These are phyloP conservation scores for Dolichomitus sp. DNA, from an alignment of 2,888 invertebrate species.

Conservation along the genomic window DNA sequence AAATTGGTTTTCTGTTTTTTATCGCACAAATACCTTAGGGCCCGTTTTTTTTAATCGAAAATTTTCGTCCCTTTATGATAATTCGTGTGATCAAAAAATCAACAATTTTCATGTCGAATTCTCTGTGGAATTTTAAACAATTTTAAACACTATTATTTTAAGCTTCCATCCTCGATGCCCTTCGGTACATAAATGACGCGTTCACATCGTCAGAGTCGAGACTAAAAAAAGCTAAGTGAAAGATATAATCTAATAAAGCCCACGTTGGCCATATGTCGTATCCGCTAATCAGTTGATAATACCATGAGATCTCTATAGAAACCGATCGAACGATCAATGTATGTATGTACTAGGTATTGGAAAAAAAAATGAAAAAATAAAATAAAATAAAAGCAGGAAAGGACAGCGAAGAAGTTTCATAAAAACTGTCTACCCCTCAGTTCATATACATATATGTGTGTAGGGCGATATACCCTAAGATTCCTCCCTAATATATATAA, in stretches of 20 bases:
- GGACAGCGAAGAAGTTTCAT: slow-evolving; percentile 44
- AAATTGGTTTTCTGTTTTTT: too few species aligned
- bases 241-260: slow-evolving; percentile 81
- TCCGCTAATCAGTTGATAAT: slow-evolving; percentile 83
- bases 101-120: too few species aligned
- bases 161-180: slow-evolving; percentile 4
- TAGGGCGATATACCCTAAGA: slow-evolving; percentile 61
- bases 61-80: too few species aligned
- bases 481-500: slow-evolving; percentile 53
- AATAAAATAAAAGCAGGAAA: slow-evolving; percentile 19
- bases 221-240: slow-evolving; percentile 73
- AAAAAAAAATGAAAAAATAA: slow-evolving; percentile 27
- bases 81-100: too few species aligned
- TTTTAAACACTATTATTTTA: neutral
- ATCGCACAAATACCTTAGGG: too few species aligned
- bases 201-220: slow-evolving; percentile 1
- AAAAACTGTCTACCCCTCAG: slow-evolving; percentile 17
- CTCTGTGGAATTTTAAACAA: neutral
- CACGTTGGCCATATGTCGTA: slow-evolving; percentile 80
- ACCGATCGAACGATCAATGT: slow-evolving; percentile 69
- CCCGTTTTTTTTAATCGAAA: too few species aligned
- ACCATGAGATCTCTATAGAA: slow-evolving; percentile 78
- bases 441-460: neutral
- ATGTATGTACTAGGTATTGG: neutral
- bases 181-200: slow-evolving; percentile 34